A percentile compares a stretch with the other conserved stretches of the same genome.
Evolutionary conservation across 2,888 invertebrate genomes (phyloP).

Genomic region (Apodemia zela): DNA sequence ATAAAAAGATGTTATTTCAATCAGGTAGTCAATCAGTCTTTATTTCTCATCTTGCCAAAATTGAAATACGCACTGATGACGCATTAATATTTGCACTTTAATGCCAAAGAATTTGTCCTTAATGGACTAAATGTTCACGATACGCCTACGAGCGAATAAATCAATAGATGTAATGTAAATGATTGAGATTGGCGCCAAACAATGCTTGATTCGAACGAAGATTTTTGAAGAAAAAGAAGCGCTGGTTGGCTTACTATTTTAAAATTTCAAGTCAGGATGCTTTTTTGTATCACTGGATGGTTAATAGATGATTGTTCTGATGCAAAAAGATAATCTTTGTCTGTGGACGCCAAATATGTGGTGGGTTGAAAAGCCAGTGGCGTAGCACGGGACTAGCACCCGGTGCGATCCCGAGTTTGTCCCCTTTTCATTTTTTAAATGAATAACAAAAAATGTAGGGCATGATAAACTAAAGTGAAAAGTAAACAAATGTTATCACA

Average conservation of each 20-base stretch:
- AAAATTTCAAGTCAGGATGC: neutral
- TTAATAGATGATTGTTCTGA: too few relatives aligned
- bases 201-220: neutral
- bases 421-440: too few relatives aligned
- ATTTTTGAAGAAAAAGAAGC: neutral
- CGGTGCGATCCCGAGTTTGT: too few relatives aligned
- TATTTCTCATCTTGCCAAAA: neutral
- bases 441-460: too few relatives aligned
- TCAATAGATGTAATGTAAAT: neutral
- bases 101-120: slow-evolving; percentile 8
- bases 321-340: too few relatives aligned
- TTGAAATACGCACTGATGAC: neutral
- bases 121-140: slow-evolving; percentile 4
- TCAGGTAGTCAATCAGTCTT: neutral
- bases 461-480: too few relatives aligned
- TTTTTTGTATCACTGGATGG: too few relatives aligned
- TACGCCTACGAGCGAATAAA: neutral
- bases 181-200: neutral
- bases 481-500: too few relatives aligned
- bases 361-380: too few relatives aligned
- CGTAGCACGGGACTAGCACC: too few relatives aligned
- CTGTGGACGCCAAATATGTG: too few relatives aligned
- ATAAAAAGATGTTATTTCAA: neutral
- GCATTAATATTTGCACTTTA: neutral
- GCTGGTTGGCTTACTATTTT: neutral